Conservation (phyloP, 2,113 vertebrate genomes). For the Sclerurus mexicanus region DNA sequence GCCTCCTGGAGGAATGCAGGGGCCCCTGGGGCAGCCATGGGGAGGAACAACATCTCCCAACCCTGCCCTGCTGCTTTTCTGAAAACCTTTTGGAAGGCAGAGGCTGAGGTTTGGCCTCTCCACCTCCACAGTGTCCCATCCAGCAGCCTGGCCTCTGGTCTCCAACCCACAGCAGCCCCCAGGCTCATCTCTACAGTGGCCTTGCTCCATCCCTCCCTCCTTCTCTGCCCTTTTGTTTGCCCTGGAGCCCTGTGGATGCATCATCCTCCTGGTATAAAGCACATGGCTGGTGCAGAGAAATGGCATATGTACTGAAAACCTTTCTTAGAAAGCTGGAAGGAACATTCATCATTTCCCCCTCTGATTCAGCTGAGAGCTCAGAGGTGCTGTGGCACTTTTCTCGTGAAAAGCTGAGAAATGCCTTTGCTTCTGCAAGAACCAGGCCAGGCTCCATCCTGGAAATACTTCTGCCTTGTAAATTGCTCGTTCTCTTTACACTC, state of each 20-base stretch:
- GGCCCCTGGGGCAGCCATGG: neutral
- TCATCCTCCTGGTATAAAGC: neutral
- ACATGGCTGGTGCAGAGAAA: neutral
- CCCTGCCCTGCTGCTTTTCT: neutral
- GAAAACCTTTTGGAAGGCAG: neutral
- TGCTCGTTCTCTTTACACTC: neutral
- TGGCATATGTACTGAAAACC: neutral
- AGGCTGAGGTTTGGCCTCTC: neutral
- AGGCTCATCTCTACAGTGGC: neutral
- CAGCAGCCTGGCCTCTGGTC: fast-evolving
- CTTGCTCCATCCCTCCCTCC: neutral
- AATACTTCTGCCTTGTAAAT: neutral
- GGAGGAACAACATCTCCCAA: neutral
- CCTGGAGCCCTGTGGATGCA: neutral
- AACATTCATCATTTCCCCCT: fast-evolving
- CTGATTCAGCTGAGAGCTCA: fast-evolving
- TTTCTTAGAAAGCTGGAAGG: neutral
- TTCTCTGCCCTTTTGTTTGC: neutral
- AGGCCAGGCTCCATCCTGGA: neutral
- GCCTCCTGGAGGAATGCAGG: conserved; percentile 10
- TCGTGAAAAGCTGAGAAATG: neutral
- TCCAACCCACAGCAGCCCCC: neutral
- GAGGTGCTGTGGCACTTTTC: neutral
- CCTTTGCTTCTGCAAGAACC: neutral
- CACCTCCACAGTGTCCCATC: fast-evolving